Evolutionary conservation across 2,888 invertebrate species (phyloP), one percentile per base, ranked within the genome.

Genomic region (Acleris emargana): DNA sequence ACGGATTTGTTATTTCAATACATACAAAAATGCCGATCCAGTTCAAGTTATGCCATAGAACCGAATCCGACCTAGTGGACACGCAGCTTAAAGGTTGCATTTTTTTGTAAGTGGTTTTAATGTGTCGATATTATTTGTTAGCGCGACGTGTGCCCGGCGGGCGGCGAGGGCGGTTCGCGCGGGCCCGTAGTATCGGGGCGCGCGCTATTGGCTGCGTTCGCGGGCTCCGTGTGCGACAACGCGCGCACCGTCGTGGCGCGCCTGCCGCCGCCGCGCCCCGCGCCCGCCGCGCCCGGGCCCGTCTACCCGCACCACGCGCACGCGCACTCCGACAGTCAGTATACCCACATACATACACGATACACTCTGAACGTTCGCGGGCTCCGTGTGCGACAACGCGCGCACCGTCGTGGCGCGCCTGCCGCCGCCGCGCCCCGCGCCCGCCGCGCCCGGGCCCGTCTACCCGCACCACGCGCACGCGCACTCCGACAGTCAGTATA

Each of bases 221-320:
- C 73, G 47, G 11, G 64, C 11, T 38, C 68, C 20, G 42, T 54
- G 42, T 53, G 53, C 53, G 64, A 64, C 64, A 57, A 52, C 58
- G 62, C 67, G 16, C 61, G 69, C 52, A 68, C 69, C 43, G 64
- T 67, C 49, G 79, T 82, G 69, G 50, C 73, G 38, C 87, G 87
- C 71, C 84, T 78, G 75, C 88, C 89, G 55, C 83, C 67, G 17
- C 64, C 60, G 58, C 69, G 64, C 72, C 93, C 94, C 28, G 86
- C 95, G 18, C 93, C 54, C 28, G 93, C 93, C 68, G 92, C 95
- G 17, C 68, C 71, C 25, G 58, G 60, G 17, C 72, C 71, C 68
- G 58, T 70, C 70, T 64, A 72, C 70, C 70, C 55, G 68, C 71
- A 63, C 64, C 69, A 62, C 64, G 59, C 25, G 58, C 69, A n/a